Percentiles rank a stretch among this genome's conserved stretches.
Conservation (phyloP, 2,797 vertebrate genomes). For the Picus viridis region DNA sequence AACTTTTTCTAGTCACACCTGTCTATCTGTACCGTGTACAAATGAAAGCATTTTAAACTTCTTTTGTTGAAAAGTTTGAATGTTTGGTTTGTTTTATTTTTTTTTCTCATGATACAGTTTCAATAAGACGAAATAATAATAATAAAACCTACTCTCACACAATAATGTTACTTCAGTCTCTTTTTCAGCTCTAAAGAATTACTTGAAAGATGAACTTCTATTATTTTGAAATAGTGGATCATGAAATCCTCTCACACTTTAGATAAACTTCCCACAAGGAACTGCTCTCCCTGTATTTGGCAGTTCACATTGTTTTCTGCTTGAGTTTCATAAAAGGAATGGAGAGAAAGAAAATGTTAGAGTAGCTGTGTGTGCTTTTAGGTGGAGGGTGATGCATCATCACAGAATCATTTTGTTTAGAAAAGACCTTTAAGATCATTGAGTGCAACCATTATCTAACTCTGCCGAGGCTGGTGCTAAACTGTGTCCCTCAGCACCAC, state of each 20-base stretch:
- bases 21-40: constrained; percentile 64
- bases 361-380: background rate
- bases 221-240: background rate
- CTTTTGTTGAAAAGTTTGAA: constrained; percentile 26
- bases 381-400: background rate
- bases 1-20: constrained; percentile 32
- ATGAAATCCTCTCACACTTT: background rate
- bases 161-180: background rate
- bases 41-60: constrained; percentile 32
- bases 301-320: background rate
- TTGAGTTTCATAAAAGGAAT: background rate
- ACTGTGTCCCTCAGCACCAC: too few species aligned
- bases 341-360: background rate
- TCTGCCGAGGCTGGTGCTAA: too few species aligned
- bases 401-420: too few species aligned
- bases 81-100: background rate
- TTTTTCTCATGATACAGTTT: background rate
- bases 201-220: background rate
- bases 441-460: too few species aligned
- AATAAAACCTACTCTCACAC: background rate
- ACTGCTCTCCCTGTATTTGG: background rate
- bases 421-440: too few species aligned
- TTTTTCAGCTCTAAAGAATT: constrained; percentile 11
- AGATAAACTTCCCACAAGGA: background rate
- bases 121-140: constrained; percentile 10